A percentile compares a stretch with the other conserved stretches of the same genome.
Conservation (phyloP, 2,797 vertebrate genomes). For the Acestrorhynchus altus region DNA sequence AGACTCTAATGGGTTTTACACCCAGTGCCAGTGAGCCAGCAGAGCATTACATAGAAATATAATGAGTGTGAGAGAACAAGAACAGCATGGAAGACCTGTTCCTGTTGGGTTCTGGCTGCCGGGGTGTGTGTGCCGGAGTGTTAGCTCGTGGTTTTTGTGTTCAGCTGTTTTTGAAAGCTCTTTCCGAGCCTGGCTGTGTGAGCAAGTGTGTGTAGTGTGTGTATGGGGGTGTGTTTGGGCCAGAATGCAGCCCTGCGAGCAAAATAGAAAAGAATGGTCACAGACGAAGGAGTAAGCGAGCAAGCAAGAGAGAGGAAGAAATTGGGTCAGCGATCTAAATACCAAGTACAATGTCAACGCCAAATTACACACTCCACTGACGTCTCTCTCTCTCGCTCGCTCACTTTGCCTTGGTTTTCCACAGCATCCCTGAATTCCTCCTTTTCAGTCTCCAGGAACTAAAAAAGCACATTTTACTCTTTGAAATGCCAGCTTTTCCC, state of each 20-base stretch:
- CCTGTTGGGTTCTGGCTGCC: background rate
- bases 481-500: slow-evolving; percentile 2
- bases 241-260: slow-evolving; percentile 74
- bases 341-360: slow-evolving; percentile 73
- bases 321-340: slow-evolving; percentile 82
- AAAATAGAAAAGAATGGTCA: slow-evolving; percentile 62
- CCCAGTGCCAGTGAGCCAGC: slow-evolving; percentile 16
- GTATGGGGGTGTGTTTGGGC: slow-evolving; percentile 52
- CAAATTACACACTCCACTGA: slow-evolving; percentile 70
- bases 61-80: background rate
- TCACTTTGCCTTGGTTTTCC: background rate
- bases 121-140: slow-evolving; percentile 9
- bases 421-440: slow-evolving; percentile 17
- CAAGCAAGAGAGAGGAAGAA: slow-evolving; percentile 69
- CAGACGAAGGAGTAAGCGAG: slow-evolving; percentile 49
- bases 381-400: slow-evolving; percentile 41
- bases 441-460: slow-evolving; percentile 5
- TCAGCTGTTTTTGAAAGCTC: slow-evolving; percentile 23
- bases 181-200: slow-evolving; percentile 26
- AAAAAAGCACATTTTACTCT: background rate
- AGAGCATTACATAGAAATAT: background rate
- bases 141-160: slow-evolving; percentile 29
- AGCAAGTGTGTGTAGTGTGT: slow-evolving; percentile 12
- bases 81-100: background rate
- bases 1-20: slow-evolving; percentile 3